Base-by-base conservation (phyloP, 2,888 invertebrate genomes). In the Lithophane semibrunnea region DNA sequence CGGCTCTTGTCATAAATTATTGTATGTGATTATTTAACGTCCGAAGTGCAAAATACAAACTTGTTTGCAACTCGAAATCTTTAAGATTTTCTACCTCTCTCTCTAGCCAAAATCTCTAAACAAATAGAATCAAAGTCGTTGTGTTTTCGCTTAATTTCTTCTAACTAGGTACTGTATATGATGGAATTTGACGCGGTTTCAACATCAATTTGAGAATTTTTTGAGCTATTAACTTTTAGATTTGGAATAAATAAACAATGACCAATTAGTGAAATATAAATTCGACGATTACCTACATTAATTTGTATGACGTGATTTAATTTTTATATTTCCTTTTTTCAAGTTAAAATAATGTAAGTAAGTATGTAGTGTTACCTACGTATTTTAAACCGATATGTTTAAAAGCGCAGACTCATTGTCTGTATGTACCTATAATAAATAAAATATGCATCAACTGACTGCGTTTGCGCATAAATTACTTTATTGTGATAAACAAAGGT, bases 361-460 rank as follows among this genome's bases (percentile, higher is more conserved):
- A 16, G 18, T 52, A 52, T n/a, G n/a, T n/a, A n/a, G n/a, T n/a
- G 2, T 10, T 56, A 37, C 37, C 5, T 37, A 42, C 21, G 18
- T 71, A 75, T 67, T 70, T 64, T 54, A 81, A 64, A 52, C 8
- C 44, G 13, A 37, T 49, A 29, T 47, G 60, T 37, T 0, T 52
- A 47, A 80, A 75, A 69, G 5, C 21, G 81, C 61, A 5, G 2
- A 66, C 72, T 82, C 82, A 82, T 76, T 69, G 75, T 56, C 18
- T 60, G 12, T 44, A 7, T 44, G 2, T n/a, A 37, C 63, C 7
- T 29, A 24, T 10, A 49, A 37, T 58, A n/a, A 16, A 67, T 67
- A 56, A 60, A 65, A 69, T 69, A 75, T 80, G 44, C 69, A 37
- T 21, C 29, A 66, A 66, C 5, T n/a, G 56, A 37, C 24, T 52